Percentiles rank a stretch among this genome's conserved stretches.
Evolutionary conservation across 2,797 vertebrate species (phyloP).

Genomic region (Pangasius macronema): DNA sequence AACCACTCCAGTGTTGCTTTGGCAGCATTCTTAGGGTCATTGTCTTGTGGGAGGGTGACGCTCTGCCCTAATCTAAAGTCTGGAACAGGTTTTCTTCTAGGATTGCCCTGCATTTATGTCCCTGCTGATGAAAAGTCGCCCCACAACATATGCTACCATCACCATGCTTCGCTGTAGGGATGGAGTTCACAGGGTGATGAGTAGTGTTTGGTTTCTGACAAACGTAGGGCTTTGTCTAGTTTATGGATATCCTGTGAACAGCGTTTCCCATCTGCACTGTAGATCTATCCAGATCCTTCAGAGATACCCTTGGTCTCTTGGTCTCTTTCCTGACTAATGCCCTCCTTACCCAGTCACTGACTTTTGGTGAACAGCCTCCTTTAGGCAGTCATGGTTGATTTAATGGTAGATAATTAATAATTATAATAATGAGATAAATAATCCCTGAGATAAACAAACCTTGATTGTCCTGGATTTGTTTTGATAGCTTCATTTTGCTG

Average conservation of each 20-base stretch:
- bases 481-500: background rate
- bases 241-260: background rate
- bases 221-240: background rate
- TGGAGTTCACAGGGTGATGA: background rate
- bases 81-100: background rate
- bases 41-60: background rate
- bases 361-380: background rate
- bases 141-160: background rate
- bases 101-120: background rate
- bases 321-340: background rate
- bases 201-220: background rate
- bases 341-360: background rate
- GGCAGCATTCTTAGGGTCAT: background rate
- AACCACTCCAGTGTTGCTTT: background rate
- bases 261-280: background rate
- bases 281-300: background rate
- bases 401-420: background rate
- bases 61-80: background rate
- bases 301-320: background rate
- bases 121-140: background rate
- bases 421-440: background rate
- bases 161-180: background rate
- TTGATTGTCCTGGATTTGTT: background rate
- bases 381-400: background rate
- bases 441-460: background rate